Conservation (phyloP, 2,797 vertebrate genomes). For the Ctenopoma kingsleyae region DNA sequence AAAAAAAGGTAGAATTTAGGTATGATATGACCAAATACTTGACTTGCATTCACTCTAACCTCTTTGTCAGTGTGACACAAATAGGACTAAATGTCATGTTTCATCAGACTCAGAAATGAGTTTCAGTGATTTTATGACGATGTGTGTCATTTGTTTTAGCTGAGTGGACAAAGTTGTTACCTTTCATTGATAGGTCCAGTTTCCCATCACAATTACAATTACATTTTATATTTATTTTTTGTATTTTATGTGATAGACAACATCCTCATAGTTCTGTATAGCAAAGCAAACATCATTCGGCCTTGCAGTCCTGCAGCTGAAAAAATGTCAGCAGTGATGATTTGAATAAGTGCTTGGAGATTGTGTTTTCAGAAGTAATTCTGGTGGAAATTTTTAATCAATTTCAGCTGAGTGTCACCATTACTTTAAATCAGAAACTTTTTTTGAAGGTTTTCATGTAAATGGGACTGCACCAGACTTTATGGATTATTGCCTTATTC, state of each 20-base stretch:
- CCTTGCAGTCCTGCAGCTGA: no score
- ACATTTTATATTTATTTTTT: no score
- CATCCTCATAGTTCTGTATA: neutral
- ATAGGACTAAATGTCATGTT: constrained; percentile 1
- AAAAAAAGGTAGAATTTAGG: neutral
- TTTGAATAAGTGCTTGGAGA: neutral
- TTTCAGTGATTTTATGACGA: neutral
- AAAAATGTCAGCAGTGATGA: neutral
- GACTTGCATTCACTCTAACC: neutral
- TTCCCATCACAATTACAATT: neutral
- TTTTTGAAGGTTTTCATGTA: neutral
- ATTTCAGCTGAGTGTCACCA: no score
- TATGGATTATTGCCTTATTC: neutral
- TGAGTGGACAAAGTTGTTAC: neutral
- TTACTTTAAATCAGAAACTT: neutral
- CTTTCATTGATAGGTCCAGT: neutral
- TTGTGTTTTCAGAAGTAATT: neutral
- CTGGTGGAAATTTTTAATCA: neutral
- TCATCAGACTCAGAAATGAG: neutral
- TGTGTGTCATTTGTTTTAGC: constrained; percentile 7
- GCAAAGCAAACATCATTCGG: neutral
- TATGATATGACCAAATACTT: rapidly evolving
- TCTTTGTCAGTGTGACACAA: neutral
- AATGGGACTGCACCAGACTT: neutral
- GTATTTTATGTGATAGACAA: neutral